Evolutionary conservation across 2,888 invertebrate genomes (phyloP), one percentile per base, ranked within the genome.

Genomic region (Archips crataeganus): DNA sequence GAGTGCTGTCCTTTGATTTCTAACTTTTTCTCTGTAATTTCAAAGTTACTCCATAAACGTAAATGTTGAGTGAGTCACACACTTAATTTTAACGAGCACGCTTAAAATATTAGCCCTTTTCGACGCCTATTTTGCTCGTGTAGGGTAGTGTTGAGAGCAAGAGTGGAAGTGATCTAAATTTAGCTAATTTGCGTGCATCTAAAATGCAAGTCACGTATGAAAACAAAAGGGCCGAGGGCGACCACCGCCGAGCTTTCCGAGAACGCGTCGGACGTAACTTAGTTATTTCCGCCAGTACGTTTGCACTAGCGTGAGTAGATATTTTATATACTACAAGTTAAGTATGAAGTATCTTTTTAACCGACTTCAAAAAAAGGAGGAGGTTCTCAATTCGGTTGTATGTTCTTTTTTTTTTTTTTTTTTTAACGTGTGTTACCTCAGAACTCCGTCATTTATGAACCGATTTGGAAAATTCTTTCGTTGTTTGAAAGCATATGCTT

Each of bases 151-250:
- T 79, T 76, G 77, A 77, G 78, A 80, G 79, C 77, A 79, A 81
- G 79, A 84, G 82, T 83, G 80, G 78, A 82, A 84, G 82, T 82
- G 80, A 75, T 81, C 85, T 90, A 92, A 90, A 90, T 89, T 90
- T 89, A 92, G 87, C 83, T 84, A 89, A 90, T 91, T 91, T 87
- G 90, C 90, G 88, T 88, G 85, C 88, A 86, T 85, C 87, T 89
- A 89, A 90, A 87, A 84, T 83, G 83, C 88, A 81, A 91, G 90
- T 92, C 91, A 92, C 92, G 91, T 91, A 86, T 82, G 86, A 88
- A 90, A 93, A 91, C 91, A 91, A 92, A 91, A 74, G 87, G 86
- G 78, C 82, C 82, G 78, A 77, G 83, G 86, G 86, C 90, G 90
- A 90, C 92, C 92, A 87, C 87, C 81, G 82, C 72, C 79, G 83